Base-by-base conservation (phyloP, 2,888 invertebrate genomes). In the Ophraella communa region DNA sequence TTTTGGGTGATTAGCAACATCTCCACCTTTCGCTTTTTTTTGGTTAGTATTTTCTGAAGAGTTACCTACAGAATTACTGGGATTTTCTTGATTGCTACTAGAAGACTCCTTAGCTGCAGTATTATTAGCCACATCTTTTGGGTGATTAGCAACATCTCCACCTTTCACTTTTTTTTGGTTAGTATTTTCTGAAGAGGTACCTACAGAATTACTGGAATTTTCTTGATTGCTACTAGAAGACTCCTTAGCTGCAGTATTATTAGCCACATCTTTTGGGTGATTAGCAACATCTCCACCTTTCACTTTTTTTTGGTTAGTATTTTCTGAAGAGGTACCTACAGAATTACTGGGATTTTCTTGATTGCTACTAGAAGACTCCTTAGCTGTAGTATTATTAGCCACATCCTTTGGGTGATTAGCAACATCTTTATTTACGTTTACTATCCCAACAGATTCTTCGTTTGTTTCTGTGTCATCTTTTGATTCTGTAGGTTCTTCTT, bases 221-320 rank as follows among this genome's bases (percentile, higher is more conserved):
- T 60, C 27, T 24, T 17, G 5, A 33, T 23, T 49, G 65, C 64
- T 51, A 21, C 14, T 8, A n/a, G 54, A 5, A 21, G 17, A 10
- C 10, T 20, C 11, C 1, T 47, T 23, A 17, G 5, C 4, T 21
- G 3, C n/a, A 11, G 20, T 5, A n/a, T 18, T 4, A 2, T 10
- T 1, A 20, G 3, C 10, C 3, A 11, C 3, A 21, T 45, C 21
- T 45, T 21, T 45, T 10, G 2, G 20, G 8, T 21, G 10, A 45
- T 23, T 18, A 11, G 3, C 4, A n/a, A n/a, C 89, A 77, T 89
- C 91, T 80, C 86, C 85, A 78, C 91, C 91, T 59, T 86, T 83
- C 68, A 87, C 86, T 47, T 87, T 76, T 58, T 67, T 71, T 17
- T 53, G 42, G 59, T 71, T 61, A 24, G 44, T 60, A 59, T 20